A percentile compares a stretch with the other conserved stretches of the same genome.
phyloP scores from a whole-genome alignment of 2,113 vertebrate species.

The Loxodonta africana region DNA sequence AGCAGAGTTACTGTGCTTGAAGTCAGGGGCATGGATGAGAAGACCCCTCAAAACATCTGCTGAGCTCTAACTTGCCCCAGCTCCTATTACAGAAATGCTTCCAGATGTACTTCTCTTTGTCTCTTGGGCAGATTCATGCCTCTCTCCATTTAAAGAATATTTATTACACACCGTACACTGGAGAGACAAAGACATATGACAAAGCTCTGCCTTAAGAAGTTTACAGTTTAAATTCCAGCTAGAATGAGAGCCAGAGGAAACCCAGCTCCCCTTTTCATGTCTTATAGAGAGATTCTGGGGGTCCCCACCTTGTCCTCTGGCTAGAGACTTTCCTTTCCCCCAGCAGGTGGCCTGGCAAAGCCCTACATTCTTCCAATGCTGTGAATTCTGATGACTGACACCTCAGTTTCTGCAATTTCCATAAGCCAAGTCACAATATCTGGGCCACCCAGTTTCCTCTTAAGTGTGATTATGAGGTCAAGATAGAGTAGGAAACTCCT shows the following conservation, averaged over 20 bases:
- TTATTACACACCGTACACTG: not conserved
- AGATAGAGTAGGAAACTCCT: not conserved
- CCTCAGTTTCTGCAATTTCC: not conserved
- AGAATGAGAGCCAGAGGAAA: not conserved
- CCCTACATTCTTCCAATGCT: not conserved
- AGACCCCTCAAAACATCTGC: not conserved
- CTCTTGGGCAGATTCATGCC: not conserved
- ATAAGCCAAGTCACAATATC: not conserved
- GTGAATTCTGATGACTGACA: not conserved
- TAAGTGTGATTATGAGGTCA: not conserved
- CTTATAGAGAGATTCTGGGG: not conserved
- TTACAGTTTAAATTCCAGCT: not conserved
- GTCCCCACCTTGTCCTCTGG: not conserved
- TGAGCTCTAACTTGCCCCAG: not conserved
- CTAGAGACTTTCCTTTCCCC: not conserved
- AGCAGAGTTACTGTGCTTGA: not conserved
- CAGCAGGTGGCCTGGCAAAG: not conserved
- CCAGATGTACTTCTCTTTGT: not conserved
- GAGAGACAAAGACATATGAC: not conserved
- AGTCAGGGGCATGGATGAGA: not conserved
- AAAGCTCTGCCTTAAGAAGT: not conserved
- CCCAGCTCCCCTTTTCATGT: not conserved
- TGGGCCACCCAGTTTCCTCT: not conserved
- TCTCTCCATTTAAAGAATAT: conserved; percentile 41
- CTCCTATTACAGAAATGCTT: not conserved